A percentile compares a stretch with the other conserved stretches of the same genome.
phyloP scores from a whole-genome alignment of 2,797 vertebrate species.

The Sebastes trivittatus region DNA sequence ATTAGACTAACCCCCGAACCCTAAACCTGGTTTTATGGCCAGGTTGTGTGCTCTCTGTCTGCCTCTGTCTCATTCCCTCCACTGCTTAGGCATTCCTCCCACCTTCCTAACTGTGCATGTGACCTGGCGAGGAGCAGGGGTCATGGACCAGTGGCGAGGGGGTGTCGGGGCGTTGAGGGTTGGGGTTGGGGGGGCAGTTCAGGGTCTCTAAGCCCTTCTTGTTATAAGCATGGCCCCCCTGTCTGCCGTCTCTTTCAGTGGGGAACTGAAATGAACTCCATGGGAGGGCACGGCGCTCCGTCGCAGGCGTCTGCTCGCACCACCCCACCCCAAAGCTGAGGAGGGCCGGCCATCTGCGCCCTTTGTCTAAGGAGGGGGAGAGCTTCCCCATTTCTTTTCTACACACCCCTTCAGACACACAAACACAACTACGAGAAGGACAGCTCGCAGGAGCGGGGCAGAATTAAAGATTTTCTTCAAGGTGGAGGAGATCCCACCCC shows the following conservation, averaged over 20 bases:
- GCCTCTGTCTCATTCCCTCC: neutral
- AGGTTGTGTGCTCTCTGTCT: neutral
- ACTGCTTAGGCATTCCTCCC: constrained; percentile 61
- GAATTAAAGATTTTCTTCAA: constrained; percentile 42
- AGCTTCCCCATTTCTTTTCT: constrained; percentile 58
- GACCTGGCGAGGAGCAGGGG: constrained; percentile 63
- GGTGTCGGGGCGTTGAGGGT: constrained; percentile 30
- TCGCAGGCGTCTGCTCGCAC: constrained; percentile 74
- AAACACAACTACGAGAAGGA: constrained; percentile 31
- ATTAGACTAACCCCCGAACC: neutral
- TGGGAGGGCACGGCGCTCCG: constrained; percentile 72
- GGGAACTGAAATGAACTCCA: constrained; percentile 76
- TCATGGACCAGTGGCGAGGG: constrained; percentile 64
- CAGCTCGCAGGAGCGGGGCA: constrained; percentile 1
- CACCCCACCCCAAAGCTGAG: constrained; percentile 71
- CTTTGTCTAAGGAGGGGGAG: constrained; percentile 78
- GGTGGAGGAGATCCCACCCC: constrained; percentile 15
- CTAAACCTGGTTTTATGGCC: neutral
- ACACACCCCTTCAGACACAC: constrained; percentile 45
- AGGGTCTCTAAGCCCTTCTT: constrained; percentile 72
- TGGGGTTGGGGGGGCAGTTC: constrained; percentile 6
- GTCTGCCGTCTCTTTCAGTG: constrained; percentile 66
- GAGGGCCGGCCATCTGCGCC: constrained; percentile 82
- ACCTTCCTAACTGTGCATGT: constrained; percentile 65
- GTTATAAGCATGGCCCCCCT: constrained; percentile 61